Percentiles rank a stretch among this genome's conserved stretches.
Conservation (phyloP, 2,888 invertebrate species). For the Napeogenes sylphis region DNA sequence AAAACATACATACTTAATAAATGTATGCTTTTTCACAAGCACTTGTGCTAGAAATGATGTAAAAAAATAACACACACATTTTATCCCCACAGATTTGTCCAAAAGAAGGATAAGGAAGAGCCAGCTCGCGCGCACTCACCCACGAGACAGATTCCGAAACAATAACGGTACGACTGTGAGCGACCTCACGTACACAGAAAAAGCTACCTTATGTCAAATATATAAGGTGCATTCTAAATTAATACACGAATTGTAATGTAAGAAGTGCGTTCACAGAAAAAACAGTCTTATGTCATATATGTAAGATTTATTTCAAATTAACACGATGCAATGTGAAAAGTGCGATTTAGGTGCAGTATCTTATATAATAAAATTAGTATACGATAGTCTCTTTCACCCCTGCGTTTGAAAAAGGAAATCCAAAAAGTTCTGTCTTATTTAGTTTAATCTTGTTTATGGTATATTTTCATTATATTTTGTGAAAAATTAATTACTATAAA, state of each 20-base stretch:
- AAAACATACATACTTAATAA: too few species aligned
- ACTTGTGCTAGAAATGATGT: too few species aligned
- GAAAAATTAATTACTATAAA: background rate
- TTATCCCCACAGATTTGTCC: conserved; percentile 44
- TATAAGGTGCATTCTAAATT: conserved; percentile 11
- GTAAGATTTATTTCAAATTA: conserved; percentile 1
- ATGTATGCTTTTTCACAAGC: too few species aligned
- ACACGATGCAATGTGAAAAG: background rate
- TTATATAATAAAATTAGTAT: background rate
- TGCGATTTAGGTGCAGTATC: background rate
- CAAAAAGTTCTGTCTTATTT: background rate
- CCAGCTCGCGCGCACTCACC: conserved; percentile 61
- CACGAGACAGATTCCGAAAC: background rate
- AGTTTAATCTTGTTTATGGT: background rate
- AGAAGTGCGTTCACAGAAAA: background rate
- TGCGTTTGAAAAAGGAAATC: background rate
- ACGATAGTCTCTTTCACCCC: background rate
- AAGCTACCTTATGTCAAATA: conserved; percentile 4
- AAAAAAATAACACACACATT: conserved; percentile 3
- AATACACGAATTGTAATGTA: conserved; percentile 4
- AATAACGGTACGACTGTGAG: conserved; percentile 9
- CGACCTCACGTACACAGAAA: conserved; percentile 8
- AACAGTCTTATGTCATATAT: background rate
- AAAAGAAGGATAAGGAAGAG: conserved; percentile 49
- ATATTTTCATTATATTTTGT: background rate